These are phyloP conservation scores for Gila robusta DNA, from an alignment of 2,797 vertebrate species.

Conservation along the genomic window DNA sequence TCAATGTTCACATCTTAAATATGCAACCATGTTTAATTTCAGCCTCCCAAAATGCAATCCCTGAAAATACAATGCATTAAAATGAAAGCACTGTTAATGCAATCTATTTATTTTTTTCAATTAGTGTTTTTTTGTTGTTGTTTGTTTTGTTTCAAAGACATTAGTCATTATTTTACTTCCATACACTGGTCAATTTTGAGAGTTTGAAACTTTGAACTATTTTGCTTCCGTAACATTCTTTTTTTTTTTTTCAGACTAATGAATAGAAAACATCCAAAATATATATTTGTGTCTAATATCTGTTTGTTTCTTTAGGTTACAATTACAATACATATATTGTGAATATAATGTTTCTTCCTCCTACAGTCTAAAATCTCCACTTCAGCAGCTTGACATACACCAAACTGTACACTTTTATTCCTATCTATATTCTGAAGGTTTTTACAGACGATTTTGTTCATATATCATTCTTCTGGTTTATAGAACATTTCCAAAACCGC, in stretches of 20 bases:
- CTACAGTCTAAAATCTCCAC: not conserved
- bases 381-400: not conserved
- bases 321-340: no score
- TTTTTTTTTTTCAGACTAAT: no score
- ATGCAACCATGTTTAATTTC: not conserved
- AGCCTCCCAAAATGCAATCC: not conserved
- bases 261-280: not conserved
- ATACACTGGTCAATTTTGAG: not conserved
- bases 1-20: not conserved
- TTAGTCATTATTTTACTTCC: not conserved
- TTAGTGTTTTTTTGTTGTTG: not conserved
- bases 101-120: not conserved
- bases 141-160: not conserved
- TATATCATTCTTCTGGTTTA: not conserved
- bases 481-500: not conserved
- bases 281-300: not conserved
- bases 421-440: not conserved
- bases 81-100: not conserved
- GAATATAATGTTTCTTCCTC: not conserved
- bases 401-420: not conserved
- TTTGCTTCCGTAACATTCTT: not conserved
- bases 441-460: not conserved
- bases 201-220: not conserved
- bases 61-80: not conserved
- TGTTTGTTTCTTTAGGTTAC: not conserved